Evolutionary conservation across 2,797 vertebrate species (phyloP), one percentile per base, ranked within the genome.

Genomic region (Sphenodon punctatus): DNA sequence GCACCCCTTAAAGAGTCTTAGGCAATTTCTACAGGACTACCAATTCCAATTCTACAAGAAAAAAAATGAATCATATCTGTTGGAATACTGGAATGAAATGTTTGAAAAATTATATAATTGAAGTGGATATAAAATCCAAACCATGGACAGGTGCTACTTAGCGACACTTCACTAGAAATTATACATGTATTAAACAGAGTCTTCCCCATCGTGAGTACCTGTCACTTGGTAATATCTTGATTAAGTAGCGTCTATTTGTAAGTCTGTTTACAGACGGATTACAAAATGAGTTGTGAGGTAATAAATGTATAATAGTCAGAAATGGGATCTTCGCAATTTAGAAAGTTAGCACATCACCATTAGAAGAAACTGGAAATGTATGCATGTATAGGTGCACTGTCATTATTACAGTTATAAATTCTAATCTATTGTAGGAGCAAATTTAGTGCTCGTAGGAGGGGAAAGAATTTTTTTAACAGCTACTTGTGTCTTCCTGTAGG

Each of bases 101-200:
- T 15, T 19, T 82, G 42, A 80, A 65, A 89, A 85, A 63, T 9
- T 69, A 78, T 36, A 43, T 14, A 81, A 36, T 9, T 69, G n/a
- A 88, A 63, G 13, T 9, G 51, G 22, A 67, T 1, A 76, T 38
- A 60, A 84, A 43, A 23, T 10, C 48, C 45, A 23, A 48, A 48
- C 48, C 20, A 48, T 48, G 48, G 48, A 49, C 15, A 22, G 53
- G 53, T 77, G 16, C 15, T 85, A 36, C 43, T 27, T 64, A 61
- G 39, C 6, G 78, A 27, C 20, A 51, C 48, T 66, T 41, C 80
- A 22, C 69, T 74, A 10, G 2, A 6, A 71, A 53, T n/a, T 68
- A 41, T 14, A 39, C 41, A 45, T 19, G 64, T 6, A 74, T 79
- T 79, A 72, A 75, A 65, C 10, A 0, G 0, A 70, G 3, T 13